These are phyloP conservation scores for Carapus acus DNA, from an alignment of 2,797 vertebrate species.

Conservation along the genomic window DNA sequence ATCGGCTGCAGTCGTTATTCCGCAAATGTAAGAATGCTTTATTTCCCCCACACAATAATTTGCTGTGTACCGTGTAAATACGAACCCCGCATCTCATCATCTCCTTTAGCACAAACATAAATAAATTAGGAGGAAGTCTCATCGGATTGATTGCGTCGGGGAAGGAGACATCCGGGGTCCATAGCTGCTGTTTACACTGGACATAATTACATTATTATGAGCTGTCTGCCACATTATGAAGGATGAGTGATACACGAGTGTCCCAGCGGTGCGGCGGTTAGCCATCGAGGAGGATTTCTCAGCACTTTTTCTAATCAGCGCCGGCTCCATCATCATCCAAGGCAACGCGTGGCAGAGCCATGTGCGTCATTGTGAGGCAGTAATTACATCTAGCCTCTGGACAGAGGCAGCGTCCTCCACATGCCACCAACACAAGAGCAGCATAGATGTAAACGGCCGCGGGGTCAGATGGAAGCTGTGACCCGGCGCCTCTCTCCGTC, in stretches of 20 bases:
- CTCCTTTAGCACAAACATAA: neutral
- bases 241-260: neutral
- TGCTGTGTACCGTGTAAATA: constrained; percentile 13
- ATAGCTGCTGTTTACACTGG: neutral
- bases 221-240: neutral
- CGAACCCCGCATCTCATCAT: neutral
- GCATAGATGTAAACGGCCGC: neutral
- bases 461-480: neutral
- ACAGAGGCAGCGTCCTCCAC: no score
- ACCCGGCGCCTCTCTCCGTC: neutral
- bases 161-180: neutral
- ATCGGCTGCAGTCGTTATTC: constrained; percentile 18
- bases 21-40: constrained; percentile 18
- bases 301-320: neutral
- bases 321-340: neutral
- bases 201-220: constrained; percentile 2
- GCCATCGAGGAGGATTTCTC: neutral
- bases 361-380: no score
- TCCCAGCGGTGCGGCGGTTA: neutral
- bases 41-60: constrained; percentile 21
- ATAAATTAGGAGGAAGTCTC: neutral
- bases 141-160: neutral
- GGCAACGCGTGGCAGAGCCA: no score
- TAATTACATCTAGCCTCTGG: no score
- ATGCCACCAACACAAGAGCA: no score